Evolutionary conservation across 2,797 vertebrate genomes (phyloP), one percentile per base, ranked within the genome.

Genomic region (Onychomys torridus): DNA sequence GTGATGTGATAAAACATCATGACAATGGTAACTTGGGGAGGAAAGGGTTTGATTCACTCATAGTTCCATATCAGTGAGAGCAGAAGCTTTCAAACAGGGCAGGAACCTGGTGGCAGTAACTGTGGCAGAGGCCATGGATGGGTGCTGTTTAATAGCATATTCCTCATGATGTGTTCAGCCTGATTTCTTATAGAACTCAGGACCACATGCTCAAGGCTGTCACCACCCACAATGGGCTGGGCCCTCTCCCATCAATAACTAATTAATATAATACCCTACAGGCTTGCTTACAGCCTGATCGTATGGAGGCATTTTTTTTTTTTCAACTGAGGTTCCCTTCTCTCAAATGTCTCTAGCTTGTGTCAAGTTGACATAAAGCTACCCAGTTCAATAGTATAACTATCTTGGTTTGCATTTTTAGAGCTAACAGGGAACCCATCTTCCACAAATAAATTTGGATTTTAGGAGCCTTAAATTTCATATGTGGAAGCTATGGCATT

Each of bases 381-480:
- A 78, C 17, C 32, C 32, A 34, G 49, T 79, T 32, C 10, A 21
- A 11, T 79, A 34, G 77, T 7, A 5, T n/a, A 76, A 19, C 43
- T 55, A 57, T 79, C 95, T 77, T 94, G 37, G 90, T 92, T 90
- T 90, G 32, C 7, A 73, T 37, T 89, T 32, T 77, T 91, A 87
- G 75, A 88, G 86, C 25, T 14, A 52, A 16, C 59, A 43, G 25
- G 86, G 37, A 76, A 55, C 32, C 55, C 52, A 85, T 77, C 32
- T 93, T 92, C 19, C 14, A 76, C 6, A 96, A 89, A 91, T 73
- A 37, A 40, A 10, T 89, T 91, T 94, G 40, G n/a, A 93, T 91
- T 96, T 87, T 34, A 59, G 73, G 91, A 86, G 59, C 29, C 29
- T 92, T 85, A 55, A 75, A 86, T 92, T 94, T 96, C 40, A 71